A percentile compares a stretch with the other conserved stretches of the same genome.
Conservation (phyloP, 2,888 invertebrate species). For the Nephrotoma flavescens region DNA sequence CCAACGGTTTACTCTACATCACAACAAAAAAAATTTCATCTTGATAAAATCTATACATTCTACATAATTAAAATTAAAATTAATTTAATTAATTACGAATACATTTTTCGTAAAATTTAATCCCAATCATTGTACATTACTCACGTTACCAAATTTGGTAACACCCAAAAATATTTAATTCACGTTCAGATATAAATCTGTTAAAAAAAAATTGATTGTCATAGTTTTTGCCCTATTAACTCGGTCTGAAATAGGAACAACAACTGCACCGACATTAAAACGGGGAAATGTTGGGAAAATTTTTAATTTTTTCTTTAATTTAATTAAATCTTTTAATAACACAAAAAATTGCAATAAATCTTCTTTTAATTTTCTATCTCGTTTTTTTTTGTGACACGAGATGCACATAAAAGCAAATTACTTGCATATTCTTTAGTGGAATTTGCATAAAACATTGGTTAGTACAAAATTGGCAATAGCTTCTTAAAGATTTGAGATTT, state of each 20-base stretch:
- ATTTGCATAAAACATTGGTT: neutral
- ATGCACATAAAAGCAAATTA: neutral
- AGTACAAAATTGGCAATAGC: neutral
- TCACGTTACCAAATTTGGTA: neutral
- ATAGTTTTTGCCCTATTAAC: neutral
- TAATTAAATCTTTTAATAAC: neutral
- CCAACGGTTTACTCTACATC: no score
- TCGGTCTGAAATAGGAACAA: neutral
- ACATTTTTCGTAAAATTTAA: neutral
- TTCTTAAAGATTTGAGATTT: neutral
- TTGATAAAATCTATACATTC: neutral
- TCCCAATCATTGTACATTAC: neutral
- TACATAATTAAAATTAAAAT: neutral
- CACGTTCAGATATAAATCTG: neutral
- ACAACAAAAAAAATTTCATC: no score
- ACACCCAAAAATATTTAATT: neutral
- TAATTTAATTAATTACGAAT: neutral
- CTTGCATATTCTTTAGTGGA: neutral
- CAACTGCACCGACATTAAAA: neutral
- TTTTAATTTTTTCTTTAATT: neutral
- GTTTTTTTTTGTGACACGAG: neutral
- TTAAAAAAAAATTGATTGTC: neutral
- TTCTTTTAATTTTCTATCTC: neutral
- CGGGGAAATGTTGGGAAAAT: neutral
- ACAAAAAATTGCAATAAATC: neutral